phyloP scores from a whole-genome alignment of 2,113 vertebrate genomes.

The rat (Rattus norvegicus) region GRCr8 NC_086025.1:49187001-49187500 shows the following conservation, averaged over 20 bases:
- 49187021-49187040: background rate
- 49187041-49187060: background rate
- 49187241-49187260: background rate
- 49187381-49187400: background rate
- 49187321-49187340: background rate
- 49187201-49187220: background rate
- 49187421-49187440: conserved; percentile 87
- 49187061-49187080: no score
- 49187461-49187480: conserved; percentile 98
- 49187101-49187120: background rate
- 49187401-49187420: background rate
- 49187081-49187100: background rate
- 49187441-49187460: conserved; percentile 88
- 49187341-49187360: background rate
- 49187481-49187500: conserved; percentile 93
- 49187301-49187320: background rate
- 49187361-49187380: background rate
- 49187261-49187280: background rate
- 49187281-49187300: background rate
- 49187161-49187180: no score
- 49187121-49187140: background rate
- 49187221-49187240: background rate
- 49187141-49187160: background rate
- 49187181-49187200: background rate
- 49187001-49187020: background rate